Evolutionary conservation across 2,888 invertebrate genomes (phyloP), one percentile per base, ranked within the genome.

Genomic region (Plutella xylostella): DNA sequence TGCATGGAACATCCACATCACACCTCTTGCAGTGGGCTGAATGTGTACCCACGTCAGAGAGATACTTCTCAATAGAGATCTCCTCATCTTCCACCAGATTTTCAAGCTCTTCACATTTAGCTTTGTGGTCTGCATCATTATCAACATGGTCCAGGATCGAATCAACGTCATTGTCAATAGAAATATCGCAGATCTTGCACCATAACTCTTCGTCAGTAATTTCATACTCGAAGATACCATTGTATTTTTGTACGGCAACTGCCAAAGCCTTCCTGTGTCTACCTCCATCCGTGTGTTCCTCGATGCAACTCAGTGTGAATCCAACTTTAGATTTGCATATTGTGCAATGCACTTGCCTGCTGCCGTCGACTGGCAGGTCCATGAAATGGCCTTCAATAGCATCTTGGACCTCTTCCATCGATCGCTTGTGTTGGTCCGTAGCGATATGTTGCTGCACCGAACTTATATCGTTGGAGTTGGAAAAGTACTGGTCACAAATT

Each of bases 101-200:
- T 12, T 37, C 37, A 7, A 39, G 22, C 11, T 22, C 25, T 2
- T 17, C 17, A 14, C 14, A 25, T 25, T 17, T 17, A 5, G 1
- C 5, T 9, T 9, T 9, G 17, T 39, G 39, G 4, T 22, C 17
- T 12, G 14, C 28, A 25, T 39, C 25, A 25, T 15, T 15, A 7
- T 39, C 39, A 7, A 39, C 39, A 39, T 39, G 39, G 9, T 39
- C 39, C 39, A 39, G 17, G 15, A 39, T 39, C 15, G 1, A 9
- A 11, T 39, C 18, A 3, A 39, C 17, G 1, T n/a, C 3, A 9
- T 39, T 39, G n/a, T 22, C 25, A 11, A 39, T 25, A 12, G 22
- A 2, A 11, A 1, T 17, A 28, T 39, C 25, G 12, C 39, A 39
- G 19, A 39, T 25, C 12, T 39, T 39, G 28, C 39, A 39, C 39